Evolutionary conservation across 2,797 vertebrate genomes (phyloP), one percentile per base, ranked within the genome.

Genomic region (Gobionotothen gibberifrons): DNA sequence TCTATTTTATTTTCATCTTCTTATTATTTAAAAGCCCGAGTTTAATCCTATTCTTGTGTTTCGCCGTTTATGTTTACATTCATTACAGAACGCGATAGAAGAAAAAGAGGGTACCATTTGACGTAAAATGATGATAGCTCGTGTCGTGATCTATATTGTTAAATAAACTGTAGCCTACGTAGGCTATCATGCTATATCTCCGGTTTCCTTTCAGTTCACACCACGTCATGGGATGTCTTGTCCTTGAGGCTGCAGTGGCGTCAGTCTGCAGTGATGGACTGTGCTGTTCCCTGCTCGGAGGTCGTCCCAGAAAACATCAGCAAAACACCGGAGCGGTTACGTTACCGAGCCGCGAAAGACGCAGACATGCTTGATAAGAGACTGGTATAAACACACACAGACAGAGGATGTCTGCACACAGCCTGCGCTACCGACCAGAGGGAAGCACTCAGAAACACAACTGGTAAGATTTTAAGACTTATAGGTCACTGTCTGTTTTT

Each of bases 1-100:
- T 94, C 62, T 95, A 95, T 89, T 93, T 82, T 26, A 39, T 94
- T 66, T 94, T 95, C 67, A 22, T 95, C 21, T 92, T 93, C 73
- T 84, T 94, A 26, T 48, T 92, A 12, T 76, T 83, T 21, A 93
- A 93, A 91, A 82, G 89, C 56, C 93, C 93, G 16, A 94, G 92
- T 86, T 72, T 90, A 4, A 76, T 91, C 29, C 88, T 95, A 1
- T 90, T 93, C 43, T 2, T 93, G 2, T 94, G 91, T 59, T 93
- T 94, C 59, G 87, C 86, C 11, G 66, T 91, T 67, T 94, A 83
- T 68, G 83, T 94, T 62, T 92, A 92, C 71, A 82, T 94, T 7
- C 93, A 94, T 55, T 93, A 90, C 78, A 83, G 91, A 49, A 92
- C 86, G 36, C 82, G 91, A 29, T 92, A 69, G 86, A 9, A 26